Evolutionary conservation across 2,888 invertebrate species (phyloP), one percentile per base, ranked within the genome.

Genomic region (Epinotia bilunana): DNA sequence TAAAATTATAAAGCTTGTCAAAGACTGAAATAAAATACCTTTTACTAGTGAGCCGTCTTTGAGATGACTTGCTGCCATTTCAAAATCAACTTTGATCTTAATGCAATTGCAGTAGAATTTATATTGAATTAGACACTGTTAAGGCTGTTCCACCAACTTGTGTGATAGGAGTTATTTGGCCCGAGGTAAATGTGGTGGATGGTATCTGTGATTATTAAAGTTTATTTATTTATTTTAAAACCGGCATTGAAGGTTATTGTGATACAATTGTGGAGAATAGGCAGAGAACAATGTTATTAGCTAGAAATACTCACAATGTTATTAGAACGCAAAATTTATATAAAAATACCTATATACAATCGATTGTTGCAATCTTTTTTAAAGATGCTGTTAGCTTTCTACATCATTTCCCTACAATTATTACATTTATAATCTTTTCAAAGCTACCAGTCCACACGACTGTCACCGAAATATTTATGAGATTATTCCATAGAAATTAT

Each of bases 171-270:
- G 57, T 58, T 46, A 64, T 63, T 61, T 69, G 33, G 33, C 60
- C 23, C 16, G 43, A 57, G 69, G 58, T 69, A 18, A 49, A 63
- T 23, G 57, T 28, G 57, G 69, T 73, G 73, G 28, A 49, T 46
- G 55, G 57, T 57, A 69, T 70, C 70, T 70, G 74, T 74, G 74
- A 74, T 74, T 74, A 58, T 60, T 64, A 70, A 74, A 60, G 49
- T 53, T 63, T 60, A 70, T 67, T 46, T 60, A 23, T 71, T 53
- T 65, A n/a, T 57, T 58, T 43, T 73, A 28, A 28, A 64, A 70
- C 23, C 58, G 33, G 63, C 57, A 64, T 58, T 73, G 46, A 61
- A 68, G 60, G 23, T 71, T 67, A 73, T 53, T 65, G 70, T 70
- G 64, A 65, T 68, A 33, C 20, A 43, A 16, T 55, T 12, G 61